Evolutionary conservation across 2,113 vertebrate species (phyloP).

Genomic region (Morone saxatilis): DNA sequence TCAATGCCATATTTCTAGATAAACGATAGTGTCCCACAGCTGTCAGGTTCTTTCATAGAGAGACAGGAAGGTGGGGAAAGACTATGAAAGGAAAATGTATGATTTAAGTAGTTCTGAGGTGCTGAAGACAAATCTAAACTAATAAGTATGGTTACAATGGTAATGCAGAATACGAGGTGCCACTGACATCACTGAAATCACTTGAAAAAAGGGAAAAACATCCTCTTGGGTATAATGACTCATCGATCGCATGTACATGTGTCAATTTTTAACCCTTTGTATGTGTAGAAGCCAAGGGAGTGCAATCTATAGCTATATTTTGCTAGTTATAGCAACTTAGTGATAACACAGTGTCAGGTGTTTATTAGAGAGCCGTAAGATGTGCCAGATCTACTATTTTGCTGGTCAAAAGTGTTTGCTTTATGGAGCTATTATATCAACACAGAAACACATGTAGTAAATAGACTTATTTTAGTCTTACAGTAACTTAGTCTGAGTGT

Average conservation of each 20-base stretch:
- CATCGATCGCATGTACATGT: slow-evolving; percentile 23
- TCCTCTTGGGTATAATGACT: slow-evolving; percentile 34
- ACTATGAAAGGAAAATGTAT: not conserved
- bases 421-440: not conserved
- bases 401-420: not conserved
- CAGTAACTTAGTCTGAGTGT: not conserved
- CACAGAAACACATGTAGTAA: not conserved
- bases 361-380: not conserved
- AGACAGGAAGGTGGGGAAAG: not conserved
- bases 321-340: not conserved
- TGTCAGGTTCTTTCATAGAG: not conserved
- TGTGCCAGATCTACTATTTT: not conserved
- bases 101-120: not conserved
- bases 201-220: not conserved
- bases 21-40: not conserved
- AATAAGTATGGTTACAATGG: slow-evolving; percentile 1
- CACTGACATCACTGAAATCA: not conserved
- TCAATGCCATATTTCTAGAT: not conserved
- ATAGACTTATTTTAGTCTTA: not conserved
- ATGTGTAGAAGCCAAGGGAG: not conserved
- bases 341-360: not conserved
- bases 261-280: not conserved
- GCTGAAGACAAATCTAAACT: slow-evolving; percentile 16
- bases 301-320: not conserved
- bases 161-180: not conserved